These are phyloP conservation scores for Apus apus DNA, from an alignment of 2,113 vertebrate genomes.

Conservation along the genomic window DNA sequence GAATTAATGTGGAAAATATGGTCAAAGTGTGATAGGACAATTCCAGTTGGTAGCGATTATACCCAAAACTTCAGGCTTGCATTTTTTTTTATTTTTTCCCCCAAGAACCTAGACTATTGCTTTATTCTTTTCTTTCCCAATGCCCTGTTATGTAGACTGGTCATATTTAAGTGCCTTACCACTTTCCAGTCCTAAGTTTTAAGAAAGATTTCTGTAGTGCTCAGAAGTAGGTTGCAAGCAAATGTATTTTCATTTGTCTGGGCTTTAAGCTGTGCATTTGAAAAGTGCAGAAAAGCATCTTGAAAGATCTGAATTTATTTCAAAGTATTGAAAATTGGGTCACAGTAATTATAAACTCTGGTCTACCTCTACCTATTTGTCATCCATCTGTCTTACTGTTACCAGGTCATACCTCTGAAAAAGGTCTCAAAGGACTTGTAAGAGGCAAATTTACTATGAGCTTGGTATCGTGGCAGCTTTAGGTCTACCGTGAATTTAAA, in stretches of 20 bases:
- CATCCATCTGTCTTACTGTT: not conserved
- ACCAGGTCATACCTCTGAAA: not conserved
- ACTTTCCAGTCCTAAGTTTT: not conserved
- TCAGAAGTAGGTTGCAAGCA: not conserved
- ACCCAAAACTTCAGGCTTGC: not conserved
- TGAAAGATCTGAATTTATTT: not conserved
- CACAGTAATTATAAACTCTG: not conserved
- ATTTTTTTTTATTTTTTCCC: too few relatives aligned
- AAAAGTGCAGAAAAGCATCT: not conserved
- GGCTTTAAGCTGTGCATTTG: not conserved
- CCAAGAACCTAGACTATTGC: not conserved
- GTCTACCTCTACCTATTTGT: not conserved
- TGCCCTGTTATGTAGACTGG: not conserved
- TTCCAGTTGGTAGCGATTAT: not conserved
- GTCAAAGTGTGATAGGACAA: not conserved
- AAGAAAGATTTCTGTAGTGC: not conserved
- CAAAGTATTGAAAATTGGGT: not conserved
- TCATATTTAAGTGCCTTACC: not conserved
- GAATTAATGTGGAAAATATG: not conserved
- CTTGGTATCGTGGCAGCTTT: not conserved
- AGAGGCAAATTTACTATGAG: not conserved
- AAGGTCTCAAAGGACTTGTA: not conserved
- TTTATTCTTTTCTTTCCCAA: not conserved
- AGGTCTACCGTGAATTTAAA: not conserved
- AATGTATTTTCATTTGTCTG: not conserved